Percentiles rank a stretch among this genome's conserved stretches.
These are phyloP conservation scores for Dermochelys coriacea DNA, from an alignment of 2,797 vertebrate genomes.

Conservation along the genomic window DNA sequence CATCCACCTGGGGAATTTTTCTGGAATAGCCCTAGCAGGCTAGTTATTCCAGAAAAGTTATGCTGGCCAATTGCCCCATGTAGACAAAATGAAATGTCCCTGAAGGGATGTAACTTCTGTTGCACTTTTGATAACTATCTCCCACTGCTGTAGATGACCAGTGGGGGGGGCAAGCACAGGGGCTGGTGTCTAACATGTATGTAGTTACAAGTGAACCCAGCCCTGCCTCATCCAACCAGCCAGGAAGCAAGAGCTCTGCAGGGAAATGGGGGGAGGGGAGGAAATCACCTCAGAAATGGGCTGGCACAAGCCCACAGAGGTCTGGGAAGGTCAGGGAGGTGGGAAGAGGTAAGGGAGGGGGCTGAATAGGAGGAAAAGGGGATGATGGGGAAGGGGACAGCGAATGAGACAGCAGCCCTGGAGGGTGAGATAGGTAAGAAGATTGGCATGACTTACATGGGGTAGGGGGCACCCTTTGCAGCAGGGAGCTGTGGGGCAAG, in stretches of 20 bases:
- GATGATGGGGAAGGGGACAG: too few relatives aligned
- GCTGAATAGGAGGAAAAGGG: too few relatives aligned
- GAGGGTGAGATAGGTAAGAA: background rate
- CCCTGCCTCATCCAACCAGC: background rate
- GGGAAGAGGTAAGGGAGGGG: background rate
- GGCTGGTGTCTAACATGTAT: background rate
- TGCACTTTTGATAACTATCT: background rate
- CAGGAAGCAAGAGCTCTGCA: background rate
- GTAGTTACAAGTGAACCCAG: background rate
- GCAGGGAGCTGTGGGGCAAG: too few relatives aligned
- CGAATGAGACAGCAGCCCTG: too few relatives aligned
- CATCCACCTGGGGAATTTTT: background rate
- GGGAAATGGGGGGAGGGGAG: background rate
- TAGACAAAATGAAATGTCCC: background rate
- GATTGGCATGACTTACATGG: background rate
- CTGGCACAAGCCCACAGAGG: background rate
- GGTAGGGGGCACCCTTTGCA: too few relatives aligned
- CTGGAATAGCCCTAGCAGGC: background rate
- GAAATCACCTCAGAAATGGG: background rate
- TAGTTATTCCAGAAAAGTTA: background rate
- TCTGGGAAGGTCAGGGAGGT: background rate
- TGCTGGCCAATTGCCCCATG: background rate
- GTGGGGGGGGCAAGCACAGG: background rate
- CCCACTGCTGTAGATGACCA: too few relatives aligned
- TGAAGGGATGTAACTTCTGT: background rate